Evolutionary conservation across 2,888 invertebrate genomes (phyloP).

Genomic region (Falcaria lacertinaria): DNA sequence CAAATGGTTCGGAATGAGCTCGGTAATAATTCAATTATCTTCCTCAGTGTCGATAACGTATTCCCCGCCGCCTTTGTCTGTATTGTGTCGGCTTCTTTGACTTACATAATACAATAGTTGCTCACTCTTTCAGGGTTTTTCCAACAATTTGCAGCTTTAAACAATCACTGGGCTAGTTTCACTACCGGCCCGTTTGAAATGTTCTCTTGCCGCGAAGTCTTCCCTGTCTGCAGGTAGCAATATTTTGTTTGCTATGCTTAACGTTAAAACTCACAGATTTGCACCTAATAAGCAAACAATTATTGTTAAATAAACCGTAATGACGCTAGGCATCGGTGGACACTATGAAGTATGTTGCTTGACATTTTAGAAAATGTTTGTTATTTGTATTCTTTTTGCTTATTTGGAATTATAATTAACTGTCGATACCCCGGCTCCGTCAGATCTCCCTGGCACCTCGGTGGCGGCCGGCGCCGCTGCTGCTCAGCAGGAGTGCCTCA

Average conservation of each 20-base stretch:
- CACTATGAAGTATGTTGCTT: no score
- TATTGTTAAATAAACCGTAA: conserved; percentile 3
- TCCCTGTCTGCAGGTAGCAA: conserved; percentile 35
- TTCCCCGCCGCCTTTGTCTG: conserved; percentile 20
- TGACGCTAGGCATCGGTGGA: no score
- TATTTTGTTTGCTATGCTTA: conserved; percentile 15
- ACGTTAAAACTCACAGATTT: conserved; percentile 22
- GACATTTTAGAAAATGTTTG: no score
- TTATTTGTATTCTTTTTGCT: no score
- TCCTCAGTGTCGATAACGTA: conserved; percentile 39
- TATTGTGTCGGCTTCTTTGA: conserved; percentile 49
- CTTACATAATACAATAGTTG: conserved; percentile 35
- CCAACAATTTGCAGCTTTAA: conserved; percentile 37
- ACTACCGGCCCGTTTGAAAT: conserved; percentile 25
- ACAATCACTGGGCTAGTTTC: conserved; percentile 36
- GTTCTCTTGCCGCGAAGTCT: conserved; percentile 17
- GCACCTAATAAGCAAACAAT: conserved; percentile 15
- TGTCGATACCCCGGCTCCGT: no score
- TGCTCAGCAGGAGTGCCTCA: no score
- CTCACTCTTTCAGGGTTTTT: conserved; percentile 39
- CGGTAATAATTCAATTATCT: conserved; percentile 51
- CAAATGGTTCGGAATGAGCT: conserved; percentile 14
- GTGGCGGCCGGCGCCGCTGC: no score
- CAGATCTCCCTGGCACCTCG: no score
- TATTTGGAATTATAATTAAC: no score